These are phyloP conservation scores for Hylaeus volcanicus DNA, from an alignment of 1,140 invertebrate genomes.

Conservation along the genomic window DNA sequence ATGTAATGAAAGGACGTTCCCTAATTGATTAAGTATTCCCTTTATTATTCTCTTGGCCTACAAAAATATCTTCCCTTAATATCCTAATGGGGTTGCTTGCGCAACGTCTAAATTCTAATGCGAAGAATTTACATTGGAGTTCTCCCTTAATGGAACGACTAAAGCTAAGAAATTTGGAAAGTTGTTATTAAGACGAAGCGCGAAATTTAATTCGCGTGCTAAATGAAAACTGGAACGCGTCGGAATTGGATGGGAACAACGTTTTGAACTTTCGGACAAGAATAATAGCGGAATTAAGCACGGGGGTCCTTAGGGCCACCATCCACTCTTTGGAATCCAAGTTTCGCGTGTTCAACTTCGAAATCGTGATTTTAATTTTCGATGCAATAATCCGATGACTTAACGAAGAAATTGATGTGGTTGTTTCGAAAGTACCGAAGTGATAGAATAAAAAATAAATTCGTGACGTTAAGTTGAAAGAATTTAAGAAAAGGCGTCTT, in stretches of 20 bases:
- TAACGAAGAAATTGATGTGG: too few relatives aligned
- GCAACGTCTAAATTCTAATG: not conserved
- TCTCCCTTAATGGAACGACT: not conserved
- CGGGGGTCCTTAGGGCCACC: not conserved
- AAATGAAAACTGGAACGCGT: constrained; percentile 1
- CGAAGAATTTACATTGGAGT: not conserved
- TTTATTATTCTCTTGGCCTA: too few relatives aligned
- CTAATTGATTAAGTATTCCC: not conserved
- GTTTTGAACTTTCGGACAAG: not conserved
- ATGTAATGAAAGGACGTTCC: too few relatives aligned
- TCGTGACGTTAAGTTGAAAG: too few relatives aligned
- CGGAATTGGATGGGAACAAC: not conserved
- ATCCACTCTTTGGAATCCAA: too few relatives aligned
- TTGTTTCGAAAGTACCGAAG: too few relatives aligned
- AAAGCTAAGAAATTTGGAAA: not conserved
- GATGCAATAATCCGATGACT: too few relatives aligned
- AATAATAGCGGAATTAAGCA: not conserved
- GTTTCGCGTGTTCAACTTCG: too few relatives aligned
- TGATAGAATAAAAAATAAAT: too few relatives aligned
- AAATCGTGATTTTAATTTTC: too few relatives aligned
- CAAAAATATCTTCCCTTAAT: not conserved
- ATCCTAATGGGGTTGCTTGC: not conserved
- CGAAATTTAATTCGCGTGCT: constrained; percentile 2
- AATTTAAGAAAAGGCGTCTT: too few relatives aligned
- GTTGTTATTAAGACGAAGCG: not conserved